Base-by-base conservation (phyloP, 2,113 vertebrate genomes). In the Paramisgurnus dabryanus region DNA sequence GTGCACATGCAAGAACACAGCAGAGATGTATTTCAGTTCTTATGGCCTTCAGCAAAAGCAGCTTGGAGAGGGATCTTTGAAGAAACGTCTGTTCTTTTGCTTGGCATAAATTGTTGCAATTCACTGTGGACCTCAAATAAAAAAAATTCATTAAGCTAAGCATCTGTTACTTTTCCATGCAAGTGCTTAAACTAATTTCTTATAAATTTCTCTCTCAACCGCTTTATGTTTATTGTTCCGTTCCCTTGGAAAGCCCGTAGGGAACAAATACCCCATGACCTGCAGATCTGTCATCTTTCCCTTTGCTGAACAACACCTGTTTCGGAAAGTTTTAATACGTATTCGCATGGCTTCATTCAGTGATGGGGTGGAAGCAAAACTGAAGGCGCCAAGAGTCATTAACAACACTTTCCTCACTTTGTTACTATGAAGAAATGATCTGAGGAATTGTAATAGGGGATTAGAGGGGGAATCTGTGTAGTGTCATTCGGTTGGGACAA, bases 401-500 rank as follows among this genome's bases (percentile, higher is more conserved):
- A 86, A 85, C 80, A 77, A 41, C 57, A 61, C 69, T 41, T 41
- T 67, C 50, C 15, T 66, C 73, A 84, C 63, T 40, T 69, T 73
- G 63, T 68, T 69, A 60, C 83, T 6, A 27, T 88, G 88, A 39
- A 73, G 72, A 49, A 67, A 15, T 66, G 17, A 85, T 87, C 89
- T 85, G 82, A 86, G 85, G 34, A 81, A 76, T 85, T 89, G 86
- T 93, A 91, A 93, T 93, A 92, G 91, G 87, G 87, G 89, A 93
- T 92, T 91, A 87, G 78, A 87, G 75, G 80, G 75, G 41, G 80
- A 81, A 85, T 86, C 85, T 7, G 64, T 8, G 87, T 87, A 79
- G 86, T 86, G 90, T 87, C 85, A 80, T 80, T 74, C 78, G 78
- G 81, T 83, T 76, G 18, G 61, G 76, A 79, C 89, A 87, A 90